Conservation (phyloP, 2,113 vertebrate genomes). For the Anoplopoma fimbria region DNA sequence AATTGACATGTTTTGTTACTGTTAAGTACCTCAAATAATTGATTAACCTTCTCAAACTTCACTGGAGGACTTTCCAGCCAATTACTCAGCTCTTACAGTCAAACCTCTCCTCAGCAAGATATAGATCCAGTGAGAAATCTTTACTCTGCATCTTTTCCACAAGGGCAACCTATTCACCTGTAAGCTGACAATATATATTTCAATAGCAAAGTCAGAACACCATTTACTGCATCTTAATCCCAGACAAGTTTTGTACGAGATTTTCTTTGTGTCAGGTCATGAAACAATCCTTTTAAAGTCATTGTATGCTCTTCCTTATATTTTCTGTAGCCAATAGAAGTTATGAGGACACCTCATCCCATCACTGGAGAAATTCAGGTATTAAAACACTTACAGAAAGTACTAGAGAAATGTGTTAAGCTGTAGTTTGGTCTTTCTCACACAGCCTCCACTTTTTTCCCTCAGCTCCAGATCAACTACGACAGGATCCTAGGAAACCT, state of each 20-base stretch:
- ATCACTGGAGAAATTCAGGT: constrained; percentile 99
- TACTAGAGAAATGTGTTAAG: too few relatives aligned
- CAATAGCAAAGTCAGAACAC: not conserved
- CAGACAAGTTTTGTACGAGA: not conserved
- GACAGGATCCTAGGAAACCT: constrained; percentile 97
- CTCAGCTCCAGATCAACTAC: constrained; percentile 97
- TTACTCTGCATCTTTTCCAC: constrained; percentile 2
- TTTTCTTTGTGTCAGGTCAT: constrained; percentile 10
- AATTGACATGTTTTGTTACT: not conserved
- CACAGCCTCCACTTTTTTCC: not conserved
- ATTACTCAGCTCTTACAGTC: constrained; percentile 20
- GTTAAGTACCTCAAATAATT: constrained; percentile 10
- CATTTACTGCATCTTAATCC: constrained; percentile 5
- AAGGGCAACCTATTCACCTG: constrained; percentile 22
- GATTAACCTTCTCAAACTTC: constrained; percentile 40
- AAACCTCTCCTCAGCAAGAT: constrained; percentile 21
- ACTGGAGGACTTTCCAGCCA: constrained; percentile 31
- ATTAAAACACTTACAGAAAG: constrained; percentile 30
- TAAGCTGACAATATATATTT: constrained; percentile 20
- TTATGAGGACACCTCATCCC: constrained; percentile 87
- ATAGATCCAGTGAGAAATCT: constrained; percentile 31
- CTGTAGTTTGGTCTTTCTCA: constrained; percentile 1
- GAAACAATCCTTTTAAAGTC: not conserved
- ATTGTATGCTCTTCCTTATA: too few relatives aligned
- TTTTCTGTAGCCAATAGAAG: constrained; percentile 86